Conservation (phyloP, 2,113 vertebrate species). For the Mustelus asterias region DNA sequence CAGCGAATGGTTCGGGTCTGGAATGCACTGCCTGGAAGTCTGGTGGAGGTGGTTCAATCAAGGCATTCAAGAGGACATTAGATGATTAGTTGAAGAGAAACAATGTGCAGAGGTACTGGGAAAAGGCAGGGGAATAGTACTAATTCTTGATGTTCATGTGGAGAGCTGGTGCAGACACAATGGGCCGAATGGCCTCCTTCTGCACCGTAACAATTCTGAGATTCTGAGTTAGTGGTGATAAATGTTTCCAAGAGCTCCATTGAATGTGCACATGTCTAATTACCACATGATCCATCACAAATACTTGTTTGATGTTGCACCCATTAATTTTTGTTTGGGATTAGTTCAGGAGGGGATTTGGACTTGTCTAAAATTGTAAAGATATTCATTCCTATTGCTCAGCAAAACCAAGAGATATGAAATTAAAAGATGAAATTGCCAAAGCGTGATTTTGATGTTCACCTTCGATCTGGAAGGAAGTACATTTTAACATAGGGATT, state of each 20-base stretch:
- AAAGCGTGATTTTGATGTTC: constrained; percentile 40
- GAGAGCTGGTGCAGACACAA: too few relatives aligned
- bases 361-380: not conserved
- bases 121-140: too few relatives aligned
- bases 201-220: too few relatives aligned
- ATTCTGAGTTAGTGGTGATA: not conserved
- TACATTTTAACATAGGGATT: constrained; percentile 99
- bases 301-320: not conserved
- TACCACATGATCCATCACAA: not conserved
- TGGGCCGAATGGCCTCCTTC: too few relatives aligned
- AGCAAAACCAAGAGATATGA: not conserved
- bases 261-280: not conserved
- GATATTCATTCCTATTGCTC: not conserved
- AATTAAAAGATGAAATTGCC: not conserved
- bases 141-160: too few relatives aligned
- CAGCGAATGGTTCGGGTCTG: too few relatives aligned
- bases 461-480: constrained; percentile 91
- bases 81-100: too few relatives aligned
- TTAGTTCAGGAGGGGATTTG: not conserved
- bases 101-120: too few relatives aligned
- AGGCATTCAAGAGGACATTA: too few relatives aligned
- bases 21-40: too few relatives aligned
- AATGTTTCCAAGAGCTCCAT: not conserved
- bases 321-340: not conserved
- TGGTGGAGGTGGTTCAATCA: too few relatives aligned